A percentile compares a stretch with the other conserved stretches of the same genome.
Evolutionary conservation across 2,797 vertebrate species (phyloP).

Genomic region (Hipposideros larvatus): DNA sequence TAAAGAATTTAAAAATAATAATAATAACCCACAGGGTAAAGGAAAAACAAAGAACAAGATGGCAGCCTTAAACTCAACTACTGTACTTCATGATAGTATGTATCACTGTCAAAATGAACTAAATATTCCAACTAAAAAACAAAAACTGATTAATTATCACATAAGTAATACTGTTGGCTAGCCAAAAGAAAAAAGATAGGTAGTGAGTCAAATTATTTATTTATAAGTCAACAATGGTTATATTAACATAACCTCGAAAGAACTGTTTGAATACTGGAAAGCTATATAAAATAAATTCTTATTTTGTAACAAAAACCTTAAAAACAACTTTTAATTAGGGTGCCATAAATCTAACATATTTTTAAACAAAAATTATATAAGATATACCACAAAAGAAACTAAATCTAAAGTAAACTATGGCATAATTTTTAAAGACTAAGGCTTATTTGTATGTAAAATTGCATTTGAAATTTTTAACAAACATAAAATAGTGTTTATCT

Average conservation of each 20-base stretch:
- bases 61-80: neutral
- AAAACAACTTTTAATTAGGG: neutral
- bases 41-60: neutral
- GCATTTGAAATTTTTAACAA: conserved; percentile 6
- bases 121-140: neutral
- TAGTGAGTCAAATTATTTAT: neutral
- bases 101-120: neutral
- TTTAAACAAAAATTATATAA: neutral
- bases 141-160: neutral
- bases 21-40: neutral
- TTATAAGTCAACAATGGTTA: neutral
- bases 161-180: neutral
- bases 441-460: neutral
- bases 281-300: neutral
- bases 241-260: neutral
- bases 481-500: neutral
- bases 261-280: neutral
- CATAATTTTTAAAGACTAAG: neutral
- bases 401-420: neutral
- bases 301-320: neutral
- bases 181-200: neutral
- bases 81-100: neutral
- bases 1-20: neutral
- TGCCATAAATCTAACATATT: neutral
- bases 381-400: neutral